These are phyloP conservation scores for Gila robusta DNA, from an alignment of 2,797 vertebrate genomes.

Conservation along the genomic window DNA sequence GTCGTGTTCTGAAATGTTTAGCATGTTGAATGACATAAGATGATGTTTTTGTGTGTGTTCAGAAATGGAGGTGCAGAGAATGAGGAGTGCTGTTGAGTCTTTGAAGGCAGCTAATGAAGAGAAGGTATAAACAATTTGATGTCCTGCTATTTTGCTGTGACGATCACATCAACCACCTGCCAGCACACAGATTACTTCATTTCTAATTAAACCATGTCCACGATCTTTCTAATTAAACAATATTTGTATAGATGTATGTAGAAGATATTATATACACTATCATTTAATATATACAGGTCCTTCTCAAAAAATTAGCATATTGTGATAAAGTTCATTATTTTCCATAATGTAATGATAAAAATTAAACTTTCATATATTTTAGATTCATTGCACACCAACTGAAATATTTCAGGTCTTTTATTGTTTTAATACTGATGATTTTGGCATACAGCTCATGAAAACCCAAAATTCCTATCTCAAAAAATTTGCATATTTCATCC, in stretches of 20 bases:
- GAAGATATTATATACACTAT: neutral
- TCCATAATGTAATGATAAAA: no score
- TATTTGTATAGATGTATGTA: neutral
- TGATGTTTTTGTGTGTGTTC: conserved; percentile 49
- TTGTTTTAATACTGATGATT: no score
- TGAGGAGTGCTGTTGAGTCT: conserved; percentile 89
- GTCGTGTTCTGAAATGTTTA: neutral
- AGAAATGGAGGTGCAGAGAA: conserved; percentile 91
- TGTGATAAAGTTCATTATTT: no score
- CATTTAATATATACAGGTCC: neutral
- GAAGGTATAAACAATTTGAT: conserved; percentile 82
- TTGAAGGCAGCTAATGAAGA: conserved; percentile 89
- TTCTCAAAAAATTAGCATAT: no score
- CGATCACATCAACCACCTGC: neutral
- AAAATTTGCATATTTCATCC: no score
- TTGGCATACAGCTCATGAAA: no score
- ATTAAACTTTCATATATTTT: no score
- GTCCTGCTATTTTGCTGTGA: neutral
- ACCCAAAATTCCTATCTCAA: no score
- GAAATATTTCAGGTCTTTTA: no score
- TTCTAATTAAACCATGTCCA: neutral
- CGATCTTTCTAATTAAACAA: neutral
- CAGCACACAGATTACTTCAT: neutral
- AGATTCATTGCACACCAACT: no score
- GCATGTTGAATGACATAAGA: neutral